These are phyloP conservation scores for Doris montereyensis DNA, from an alignment of 2,888 invertebrate genomes.

Conservation along the genomic window DNA sequence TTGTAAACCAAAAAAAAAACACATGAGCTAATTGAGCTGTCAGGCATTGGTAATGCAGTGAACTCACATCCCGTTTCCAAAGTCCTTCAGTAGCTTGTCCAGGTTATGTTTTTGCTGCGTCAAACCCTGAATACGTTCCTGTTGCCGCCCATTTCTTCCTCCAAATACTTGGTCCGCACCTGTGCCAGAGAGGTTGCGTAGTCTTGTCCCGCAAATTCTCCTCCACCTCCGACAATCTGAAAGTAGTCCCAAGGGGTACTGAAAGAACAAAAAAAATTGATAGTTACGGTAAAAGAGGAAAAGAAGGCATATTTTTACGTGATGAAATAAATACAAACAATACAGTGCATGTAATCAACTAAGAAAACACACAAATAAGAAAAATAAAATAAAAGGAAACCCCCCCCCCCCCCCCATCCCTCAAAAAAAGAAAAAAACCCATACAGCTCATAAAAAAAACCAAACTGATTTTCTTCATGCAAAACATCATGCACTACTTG, in stretches of 20 bases:
- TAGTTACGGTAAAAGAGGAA: neutral
- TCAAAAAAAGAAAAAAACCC: no score
- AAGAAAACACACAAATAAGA: no score
- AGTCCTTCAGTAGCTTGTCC: conserved; percentile 63
- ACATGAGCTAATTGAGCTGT: no score
- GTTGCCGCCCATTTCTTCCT: conserved; percentile 67
- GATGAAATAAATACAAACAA: no score
- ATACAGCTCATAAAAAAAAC: no score
- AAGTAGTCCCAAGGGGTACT: conserved; percentile 55
- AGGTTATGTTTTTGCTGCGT: conserved; percentile 64
- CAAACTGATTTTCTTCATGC: no score
- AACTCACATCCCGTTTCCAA: conserved; percentile 60
- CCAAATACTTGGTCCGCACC: conserved; percentile 63
- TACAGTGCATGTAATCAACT: no score
- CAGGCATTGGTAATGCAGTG: neutral
- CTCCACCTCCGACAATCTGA: conserved; percentile 67
- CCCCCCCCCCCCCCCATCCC: no score
- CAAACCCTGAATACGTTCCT: conserved; percentile 61
- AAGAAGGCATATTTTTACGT: neutral
- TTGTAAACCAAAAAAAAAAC: no score
- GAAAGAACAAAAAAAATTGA: conserved; percentile 15
- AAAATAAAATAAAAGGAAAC: no score
- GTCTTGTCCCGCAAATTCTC: conserved; percentile 63
- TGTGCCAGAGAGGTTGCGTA: conserved; percentile 63
- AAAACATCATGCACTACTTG: no score